A percentile compares a stretch with the other conserved stretches of the same genome.
These are phyloP conservation scores for Acrossocheilus fasciatus DNA, from an alignment of 2,797 vertebrate species.

Conservation along the genomic window DNA sequence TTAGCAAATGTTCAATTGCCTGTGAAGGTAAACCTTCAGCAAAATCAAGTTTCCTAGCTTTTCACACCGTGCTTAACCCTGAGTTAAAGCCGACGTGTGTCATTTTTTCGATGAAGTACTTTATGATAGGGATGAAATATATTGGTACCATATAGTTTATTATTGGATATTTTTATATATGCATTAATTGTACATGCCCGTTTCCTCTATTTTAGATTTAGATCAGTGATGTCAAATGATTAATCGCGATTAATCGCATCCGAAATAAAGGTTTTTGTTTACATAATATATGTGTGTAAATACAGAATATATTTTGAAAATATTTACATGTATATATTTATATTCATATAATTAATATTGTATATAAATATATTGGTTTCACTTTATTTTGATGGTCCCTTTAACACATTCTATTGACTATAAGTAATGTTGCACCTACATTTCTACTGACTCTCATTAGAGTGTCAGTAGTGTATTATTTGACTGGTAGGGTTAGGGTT, in stretches of 20 bases:
- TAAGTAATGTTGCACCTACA: no score
- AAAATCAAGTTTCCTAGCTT: constrained; percentile 6
- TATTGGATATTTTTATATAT: not conserved
- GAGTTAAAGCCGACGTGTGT: not conserved
- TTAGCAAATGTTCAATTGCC: not conserved
- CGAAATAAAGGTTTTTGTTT: not conserved
- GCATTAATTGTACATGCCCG: not conserved
- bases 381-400: no score
- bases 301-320: no score
- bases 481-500: no score
- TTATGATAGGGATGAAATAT: not conserved
- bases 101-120: not conserved
- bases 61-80: not conserved
- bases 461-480: no score
- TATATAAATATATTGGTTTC: no score
- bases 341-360: no score
- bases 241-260: not conserved
- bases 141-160: not conserved
- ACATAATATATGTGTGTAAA: not conserved
- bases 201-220: not conserved
- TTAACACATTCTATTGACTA: no score
- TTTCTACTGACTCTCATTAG: no score
- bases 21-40: constrained; percentile 21
- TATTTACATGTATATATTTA: no score
- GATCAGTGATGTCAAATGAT: not conserved